Conservation (phyloP, 1,140 invertebrate species). For the Dysdera silvatica region DNA sequence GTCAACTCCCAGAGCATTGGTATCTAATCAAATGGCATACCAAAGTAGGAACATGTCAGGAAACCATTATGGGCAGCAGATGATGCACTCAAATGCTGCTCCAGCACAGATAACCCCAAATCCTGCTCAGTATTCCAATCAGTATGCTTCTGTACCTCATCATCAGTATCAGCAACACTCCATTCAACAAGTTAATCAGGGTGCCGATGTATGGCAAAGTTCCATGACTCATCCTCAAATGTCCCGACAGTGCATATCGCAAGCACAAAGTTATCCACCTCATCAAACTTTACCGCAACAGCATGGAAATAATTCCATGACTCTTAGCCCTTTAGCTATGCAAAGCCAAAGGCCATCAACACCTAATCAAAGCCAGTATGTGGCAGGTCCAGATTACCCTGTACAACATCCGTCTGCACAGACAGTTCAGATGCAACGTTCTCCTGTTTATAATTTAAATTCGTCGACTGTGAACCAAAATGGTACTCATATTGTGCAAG, state of each 20-base stretch:
- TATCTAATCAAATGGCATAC: constrained; percentile 23
- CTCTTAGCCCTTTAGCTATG: constrained; percentile 11
- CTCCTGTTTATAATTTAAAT: constrained; percentile 27
- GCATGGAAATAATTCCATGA: constrained; percentile 7
- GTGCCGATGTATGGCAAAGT: constrained; percentile 25
- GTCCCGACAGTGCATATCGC: constrained; percentile 19
- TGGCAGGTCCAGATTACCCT: constrained; percentile 23
- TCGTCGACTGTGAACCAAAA: constrained; percentile 21
- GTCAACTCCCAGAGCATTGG: constrained; percentile 20
- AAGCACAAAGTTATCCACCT: constrained; percentile 22
- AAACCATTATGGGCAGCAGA: constrained; percentile 21
- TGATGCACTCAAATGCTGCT: constrained; percentile 12
- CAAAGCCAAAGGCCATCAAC: constrained; percentile 14
- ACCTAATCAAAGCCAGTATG: constrained; percentile 27
- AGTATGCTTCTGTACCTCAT: constrained; percentile 25
- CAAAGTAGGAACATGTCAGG: constrained; percentile 20
- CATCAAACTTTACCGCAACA: constrained; percentile 23
- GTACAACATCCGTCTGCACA: constrained; percentile 12
- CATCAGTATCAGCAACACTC: constrained; percentile 19
- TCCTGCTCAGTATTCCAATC: constrained; percentile 23
- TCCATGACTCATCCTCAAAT: constrained; percentile 25
- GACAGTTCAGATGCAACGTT: constrained; percentile 23
- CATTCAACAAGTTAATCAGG: constrained; percentile 23
- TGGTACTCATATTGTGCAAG: constrained; percentile 23
- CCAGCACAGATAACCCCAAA: constrained; percentile 15